These are phyloP conservation scores for Diglossa cyanea DNA, from an alignment of 2,797 vertebrate species.

Conservation along the genomic window DNA sequence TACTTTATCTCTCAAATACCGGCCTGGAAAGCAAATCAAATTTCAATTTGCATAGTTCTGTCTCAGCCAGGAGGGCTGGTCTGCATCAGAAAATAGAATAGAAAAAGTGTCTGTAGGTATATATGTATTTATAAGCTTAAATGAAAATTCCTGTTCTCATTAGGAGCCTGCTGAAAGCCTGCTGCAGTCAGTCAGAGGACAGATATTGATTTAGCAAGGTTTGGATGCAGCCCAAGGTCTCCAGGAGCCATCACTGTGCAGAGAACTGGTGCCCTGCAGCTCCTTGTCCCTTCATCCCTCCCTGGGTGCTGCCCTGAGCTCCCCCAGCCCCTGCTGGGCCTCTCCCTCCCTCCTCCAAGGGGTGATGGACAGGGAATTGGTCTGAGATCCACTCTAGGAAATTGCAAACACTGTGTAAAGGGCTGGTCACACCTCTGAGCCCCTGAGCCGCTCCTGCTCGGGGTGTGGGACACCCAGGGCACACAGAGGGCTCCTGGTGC, in stretches of 20 bases:
- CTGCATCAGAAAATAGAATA: not conserved
- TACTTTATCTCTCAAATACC: slow-evolving; percentile 40
- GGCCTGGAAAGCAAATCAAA: slow-evolving; percentile 28
- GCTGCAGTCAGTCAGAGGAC: not conserved
- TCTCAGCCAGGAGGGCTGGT: not conserved
- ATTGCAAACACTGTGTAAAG: rapidly evolving
- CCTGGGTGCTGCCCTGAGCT: not conserved
- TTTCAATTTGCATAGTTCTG: not conserved
- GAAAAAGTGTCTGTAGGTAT: not conserved
- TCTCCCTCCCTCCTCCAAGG: not conserved
- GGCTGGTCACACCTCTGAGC: not conserved
- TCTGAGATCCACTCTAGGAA: not conserved
- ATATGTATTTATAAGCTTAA: not conserved
- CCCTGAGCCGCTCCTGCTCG: not conserved
- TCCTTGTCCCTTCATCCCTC: rapidly evolving
- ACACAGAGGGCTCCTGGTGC: not conserved
- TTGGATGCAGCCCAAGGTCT: not conserved
- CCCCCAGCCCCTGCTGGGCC: not conserved
- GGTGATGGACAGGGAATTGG: not conserved
- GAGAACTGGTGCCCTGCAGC: not conserved
- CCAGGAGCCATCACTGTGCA: not conserved
- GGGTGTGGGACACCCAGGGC: not conserved
- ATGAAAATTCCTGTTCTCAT: not conserved
- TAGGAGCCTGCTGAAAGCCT: not conserved
- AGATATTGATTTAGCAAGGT: not conserved